Conservation (phyloP, 2,888 invertebrate genomes). For the Dysmachus trigonus region DNA sequence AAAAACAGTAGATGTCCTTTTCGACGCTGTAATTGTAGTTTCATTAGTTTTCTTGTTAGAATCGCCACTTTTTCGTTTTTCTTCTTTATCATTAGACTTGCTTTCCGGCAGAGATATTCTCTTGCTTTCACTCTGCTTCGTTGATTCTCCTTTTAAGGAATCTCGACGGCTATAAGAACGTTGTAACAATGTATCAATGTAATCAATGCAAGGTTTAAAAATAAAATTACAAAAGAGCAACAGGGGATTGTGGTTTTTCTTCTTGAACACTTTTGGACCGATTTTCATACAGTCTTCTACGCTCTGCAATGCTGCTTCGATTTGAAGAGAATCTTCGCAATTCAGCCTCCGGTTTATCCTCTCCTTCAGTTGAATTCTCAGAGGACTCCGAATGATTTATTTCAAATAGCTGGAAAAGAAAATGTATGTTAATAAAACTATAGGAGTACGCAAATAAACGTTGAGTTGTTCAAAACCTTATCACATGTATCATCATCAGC, state of each 20-base stretch:
- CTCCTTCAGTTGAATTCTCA: slow-evolving; percentile 68
- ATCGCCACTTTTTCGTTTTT: slow-evolving; percentile 29
- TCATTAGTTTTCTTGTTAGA: slow-evolving; percentile 42
- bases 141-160: slow-evolving; percentile 67
- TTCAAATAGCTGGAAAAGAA: slow-evolving; percentile 59
- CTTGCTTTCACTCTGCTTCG: slow-evolving; percentile 56
- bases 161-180: slow-evolving; percentile 70
- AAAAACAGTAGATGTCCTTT: slow-evolving; percentile 86
- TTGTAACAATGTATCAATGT: neutral
- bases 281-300: slow-evolving; percentile 79
- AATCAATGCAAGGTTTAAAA: neutral
- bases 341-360: slow-evolving; percentile 65
- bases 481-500: slow-evolving; percentile 48
- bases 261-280: slow-evolving; percentile 75
- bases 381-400: slow-evolving; percentile 63
- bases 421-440: neutral
- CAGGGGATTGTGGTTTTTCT: slow-evolving; percentile 78
- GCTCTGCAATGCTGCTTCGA: slow-evolving; percentile 79
- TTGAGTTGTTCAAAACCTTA: slow-evolving; percentile 48
- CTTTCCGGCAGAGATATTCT: slow-evolving; percentile 61
- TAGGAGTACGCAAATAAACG: neutral
- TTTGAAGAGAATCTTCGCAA: slow-evolving; percentile 71
- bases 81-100: slow-evolving; percentile 51
- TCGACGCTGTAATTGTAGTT: slow-evolving; percentile 70
- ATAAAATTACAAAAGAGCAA: slow-evolving; percentile 69